Conservation (phyloP, 2,113 vertebrate genomes). For the Oostethus manadensis region DNA sequence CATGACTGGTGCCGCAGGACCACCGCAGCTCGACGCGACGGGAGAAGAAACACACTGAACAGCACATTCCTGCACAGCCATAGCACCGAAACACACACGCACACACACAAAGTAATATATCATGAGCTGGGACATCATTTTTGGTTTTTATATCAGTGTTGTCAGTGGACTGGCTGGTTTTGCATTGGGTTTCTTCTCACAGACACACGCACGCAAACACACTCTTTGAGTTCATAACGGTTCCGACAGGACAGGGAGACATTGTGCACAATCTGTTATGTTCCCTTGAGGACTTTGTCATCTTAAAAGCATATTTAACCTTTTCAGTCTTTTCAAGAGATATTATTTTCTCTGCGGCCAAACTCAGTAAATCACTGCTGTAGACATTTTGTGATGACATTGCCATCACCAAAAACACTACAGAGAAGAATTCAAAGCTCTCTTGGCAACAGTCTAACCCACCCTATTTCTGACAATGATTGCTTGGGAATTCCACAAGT, state of each 20-base stretch:
- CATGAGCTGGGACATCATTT: constrained; percentile 30
- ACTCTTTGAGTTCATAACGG: constrained; percentile 27
- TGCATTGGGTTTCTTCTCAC: constrained; percentile 9
- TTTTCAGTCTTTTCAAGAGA: constrained; percentile 34
- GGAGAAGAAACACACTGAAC: constrained; percentile 33
- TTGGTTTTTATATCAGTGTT: constrained; percentile 37
- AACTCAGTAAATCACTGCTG: constrained; percentile 31
- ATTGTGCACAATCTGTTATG: constrained; percentile 31
- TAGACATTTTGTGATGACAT: constrained; percentile 40
- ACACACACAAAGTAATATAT: constrained; percentile 25
- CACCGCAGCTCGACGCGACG: constrained; percentile 45
- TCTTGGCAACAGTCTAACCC: constrained; percentile 17
- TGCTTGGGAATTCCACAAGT: constrained; percentile 58
- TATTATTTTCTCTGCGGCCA: constrained; percentile 23
- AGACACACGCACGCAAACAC: not conserved
- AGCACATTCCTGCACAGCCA: constrained; percentile 47
- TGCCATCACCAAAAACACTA: constrained; percentile 37
- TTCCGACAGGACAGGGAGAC: constrained; percentile 33
- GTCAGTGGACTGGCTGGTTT: constrained; percentile 28
- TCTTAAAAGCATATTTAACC: constrained; percentile 44
- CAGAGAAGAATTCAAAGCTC: constrained; percentile 12
- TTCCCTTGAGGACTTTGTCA: constrained; percentile 27
- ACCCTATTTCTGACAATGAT: constrained; percentile 23
- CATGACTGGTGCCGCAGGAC: constrained; percentile 49
- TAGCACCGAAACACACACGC: constrained; percentile 19